These are phyloP conservation scores for Tachina fera DNA, from an alignment of 2,888 invertebrate genomes.

Conservation along the genomic window DNA sequence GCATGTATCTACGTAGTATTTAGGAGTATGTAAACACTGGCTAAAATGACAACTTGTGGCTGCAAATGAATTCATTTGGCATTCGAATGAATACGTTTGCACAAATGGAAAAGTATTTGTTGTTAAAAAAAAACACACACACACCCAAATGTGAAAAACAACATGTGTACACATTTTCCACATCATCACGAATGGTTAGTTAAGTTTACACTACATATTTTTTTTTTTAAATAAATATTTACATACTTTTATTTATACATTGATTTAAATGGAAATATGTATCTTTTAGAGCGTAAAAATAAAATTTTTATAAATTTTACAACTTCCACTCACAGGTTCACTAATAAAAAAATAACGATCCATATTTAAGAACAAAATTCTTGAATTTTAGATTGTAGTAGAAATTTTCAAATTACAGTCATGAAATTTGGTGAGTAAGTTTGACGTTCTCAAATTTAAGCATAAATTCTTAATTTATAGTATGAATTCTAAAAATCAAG, in stretches of 20 bases:
- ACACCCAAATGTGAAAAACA: not conserved
- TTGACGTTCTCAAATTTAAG: too few relatives aligned
- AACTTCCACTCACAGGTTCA: too few relatives aligned
- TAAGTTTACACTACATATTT: constrained; percentile 20
- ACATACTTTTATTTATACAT: constrained; percentile 7
- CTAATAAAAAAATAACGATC: too few relatives aligned
- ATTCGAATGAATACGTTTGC: constrained; percentile 9
- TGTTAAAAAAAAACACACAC: not conserved
- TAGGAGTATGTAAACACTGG: not conserved
- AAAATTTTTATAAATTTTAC: not conserved
- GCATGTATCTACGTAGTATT: too few relatives aligned
- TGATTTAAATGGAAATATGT: constrained; percentile 30
- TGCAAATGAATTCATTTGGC: constrained; percentile 43
- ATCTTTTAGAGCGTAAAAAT: not conserved
- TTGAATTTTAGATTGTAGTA: too few relatives aligned
- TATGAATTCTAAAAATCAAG: too few relatives aligned
- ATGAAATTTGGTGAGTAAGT: too few relatives aligned
- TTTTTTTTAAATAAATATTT: constrained; percentile 11
- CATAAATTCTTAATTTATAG: too few relatives aligned
- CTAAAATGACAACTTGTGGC: constrained; percentile 10
- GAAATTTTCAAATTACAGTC: too few relatives aligned
- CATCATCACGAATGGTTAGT: constrained; percentile 26
- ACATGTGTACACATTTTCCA: constrained; percentile 25
- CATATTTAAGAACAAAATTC: too few relatives aligned
- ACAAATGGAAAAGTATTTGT: constrained; percentile 7